Evolutionary conservation across 1,140 invertebrate species (phyloP).

Genomic region (Papilio dardanus): DNA sequence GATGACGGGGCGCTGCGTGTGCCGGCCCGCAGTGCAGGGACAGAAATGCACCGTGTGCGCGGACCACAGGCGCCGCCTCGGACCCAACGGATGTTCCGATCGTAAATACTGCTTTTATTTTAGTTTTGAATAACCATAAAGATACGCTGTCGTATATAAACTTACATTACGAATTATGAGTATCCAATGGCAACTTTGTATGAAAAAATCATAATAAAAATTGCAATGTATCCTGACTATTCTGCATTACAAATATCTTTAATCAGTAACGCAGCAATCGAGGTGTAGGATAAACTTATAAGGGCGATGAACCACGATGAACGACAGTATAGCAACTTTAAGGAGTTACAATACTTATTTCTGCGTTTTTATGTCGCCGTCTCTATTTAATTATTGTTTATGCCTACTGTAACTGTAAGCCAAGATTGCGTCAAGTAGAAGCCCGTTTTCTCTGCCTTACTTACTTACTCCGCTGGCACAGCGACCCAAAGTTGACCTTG

Average conservation of each 20-base stretch:
- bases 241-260: not conserved
- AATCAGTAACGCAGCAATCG: not conserved
- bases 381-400: too few species aligned
- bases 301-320: not conserved
- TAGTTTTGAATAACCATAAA: too few species aligned
- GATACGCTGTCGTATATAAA: too few species aligned
- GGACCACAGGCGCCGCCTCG: conserved; percentile 88
- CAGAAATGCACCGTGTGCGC: conserved; percentile 93
- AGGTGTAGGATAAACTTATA: not conserved
- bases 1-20: conserved; percentile 94
- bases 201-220: too few species aligned
- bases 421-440: too few species aligned
- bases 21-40: conserved; percentile 93
- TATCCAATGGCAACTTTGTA: too few species aligned
- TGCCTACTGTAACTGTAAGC: not conserved
- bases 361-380: too few species aligned
- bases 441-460: too few species aligned
- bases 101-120: conserved; percentile 81
- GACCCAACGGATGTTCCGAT: conserved; percentile 89
- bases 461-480: too few species aligned
- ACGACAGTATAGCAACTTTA: not conserved
- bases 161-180: too few species aligned
- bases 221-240: too few species aligned
- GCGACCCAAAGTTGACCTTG: too few species aligned
- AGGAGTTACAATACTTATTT: not conserved